Conservation (phyloP, 2,888 invertebrate species). For the Gymnoscelis rufifasciata region DNA sequence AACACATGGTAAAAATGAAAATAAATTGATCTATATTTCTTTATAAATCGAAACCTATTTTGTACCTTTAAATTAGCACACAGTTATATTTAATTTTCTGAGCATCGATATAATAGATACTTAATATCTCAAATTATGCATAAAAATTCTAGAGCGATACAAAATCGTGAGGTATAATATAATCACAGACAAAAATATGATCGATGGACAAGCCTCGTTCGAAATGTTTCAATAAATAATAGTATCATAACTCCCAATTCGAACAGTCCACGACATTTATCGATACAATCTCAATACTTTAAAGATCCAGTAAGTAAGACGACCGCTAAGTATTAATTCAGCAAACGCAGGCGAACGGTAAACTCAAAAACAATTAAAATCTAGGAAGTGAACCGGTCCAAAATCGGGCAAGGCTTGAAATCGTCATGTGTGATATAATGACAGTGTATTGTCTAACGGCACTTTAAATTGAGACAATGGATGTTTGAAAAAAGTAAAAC, state of each 20-base stretch:
- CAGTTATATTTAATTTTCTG: no score
- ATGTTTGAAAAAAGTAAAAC: neutral
- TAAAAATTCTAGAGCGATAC: no score
- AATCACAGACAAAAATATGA: neutral
- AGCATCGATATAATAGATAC: no score
- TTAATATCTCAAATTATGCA: no score
- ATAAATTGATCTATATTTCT: no score
- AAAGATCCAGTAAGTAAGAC: constrained; percentile 1
- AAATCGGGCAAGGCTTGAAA: constrained; percentile 25
- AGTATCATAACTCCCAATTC: neutral
- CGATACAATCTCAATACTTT: constrained; percentile 2
- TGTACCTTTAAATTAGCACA: no score
- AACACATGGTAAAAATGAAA: no score
- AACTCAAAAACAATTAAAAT: constrained; percentile 25
- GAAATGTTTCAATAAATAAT: neutral
- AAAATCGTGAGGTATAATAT: no score
- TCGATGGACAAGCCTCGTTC: neutral
- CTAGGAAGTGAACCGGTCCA: constrained; percentile 25
- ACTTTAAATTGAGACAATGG: constrained; percentile 14
- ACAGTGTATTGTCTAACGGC: constrained; percentile 16
- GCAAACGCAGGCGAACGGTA: constrained; percentile 14
- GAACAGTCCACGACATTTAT: neutral
- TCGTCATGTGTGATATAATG: constrained; percentile 19
- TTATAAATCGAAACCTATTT: no score
- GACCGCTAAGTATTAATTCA: constrained; percentile 20